These are phyloP conservation scores for Emydocephalus ijimae DNA, from an alignment of 2,113 vertebrate genomes.

Conservation along the genomic window DNA sequence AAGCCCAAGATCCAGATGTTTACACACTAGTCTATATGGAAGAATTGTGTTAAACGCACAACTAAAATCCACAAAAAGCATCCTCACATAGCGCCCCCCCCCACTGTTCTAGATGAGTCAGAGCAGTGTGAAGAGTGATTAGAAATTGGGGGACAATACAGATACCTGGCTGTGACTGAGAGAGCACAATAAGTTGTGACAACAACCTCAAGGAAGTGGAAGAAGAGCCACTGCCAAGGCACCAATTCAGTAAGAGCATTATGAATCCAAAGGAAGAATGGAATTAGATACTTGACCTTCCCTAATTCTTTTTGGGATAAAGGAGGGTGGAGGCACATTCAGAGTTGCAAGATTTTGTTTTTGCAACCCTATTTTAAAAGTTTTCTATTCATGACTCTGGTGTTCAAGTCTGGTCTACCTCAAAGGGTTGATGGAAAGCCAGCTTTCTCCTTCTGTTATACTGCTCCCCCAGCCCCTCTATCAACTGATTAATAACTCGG, in stretches of 20 bases:
- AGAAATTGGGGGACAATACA: background rate
- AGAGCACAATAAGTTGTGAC: background rate
- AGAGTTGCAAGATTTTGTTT: background rate
- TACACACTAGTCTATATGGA: too few relatives aligned
- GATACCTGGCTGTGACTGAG: background rate
- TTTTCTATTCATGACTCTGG: background rate
- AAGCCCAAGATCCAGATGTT: too few relatives aligned
- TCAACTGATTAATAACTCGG: background rate
- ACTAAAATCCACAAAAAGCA: too few relatives aligned
- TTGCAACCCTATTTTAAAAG: background rate
- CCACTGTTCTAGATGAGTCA: too few relatives aligned
- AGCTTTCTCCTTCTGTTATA: background rate
- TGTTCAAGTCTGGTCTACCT: background rate
- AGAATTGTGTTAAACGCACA: too few relatives aligned
- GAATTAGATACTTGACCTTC: background rate
- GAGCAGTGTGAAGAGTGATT: background rate
- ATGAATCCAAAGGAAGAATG: background rate
- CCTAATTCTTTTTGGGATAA: background rate
- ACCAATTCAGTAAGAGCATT: background rate
- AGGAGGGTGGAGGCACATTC: background rate
- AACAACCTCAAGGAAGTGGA: background rate
- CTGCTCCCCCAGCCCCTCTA: background rate
- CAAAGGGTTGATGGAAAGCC: background rate
- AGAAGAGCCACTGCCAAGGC: background rate
- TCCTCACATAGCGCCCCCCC: too few relatives aligned